Evolutionary conservation across 2,797 vertebrate genomes (phyloP), one percentile per base, ranked within the genome.

Genomic region (Aotus griseimembra): DNA sequence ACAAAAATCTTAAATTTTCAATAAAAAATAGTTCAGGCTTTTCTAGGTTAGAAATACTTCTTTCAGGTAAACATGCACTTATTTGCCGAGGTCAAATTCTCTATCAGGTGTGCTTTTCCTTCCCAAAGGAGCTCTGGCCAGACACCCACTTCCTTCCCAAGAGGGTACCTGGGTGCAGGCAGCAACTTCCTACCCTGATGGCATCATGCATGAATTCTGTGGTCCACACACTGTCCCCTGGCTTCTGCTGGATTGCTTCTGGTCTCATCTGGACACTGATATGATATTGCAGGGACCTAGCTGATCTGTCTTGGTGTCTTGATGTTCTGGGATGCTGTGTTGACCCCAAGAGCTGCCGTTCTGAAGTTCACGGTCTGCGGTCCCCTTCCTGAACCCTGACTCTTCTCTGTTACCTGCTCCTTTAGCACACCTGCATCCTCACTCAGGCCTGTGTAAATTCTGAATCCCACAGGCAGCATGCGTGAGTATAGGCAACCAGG

Each of bases 51-150:
- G n/a, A 72, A 67, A 85, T 7, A 44, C 79, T 50, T 67, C 70
- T 84, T 87, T 58, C 52, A 52, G 22, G 46, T 83, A 58, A 44
- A 55, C 20, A 55, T 26, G 73, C 30, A 55, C 83, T 86, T n/a
- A 86, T 82, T 79, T 73, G 48, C 67, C n/a, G n/a, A 84, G 26
- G 88, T 75, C 15, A 75, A 79, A 72, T 67, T 85, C 64, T 50
- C 91, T 48, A 39, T 72, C 22, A 52, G n/a, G 1, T 64, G 33
- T 75, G 36, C 39, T 75, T 88, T 9, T 10, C 64, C 57, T 84
- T 70, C 70, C 64, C 57, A 75, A 17, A 96, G 19, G 41, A 33
- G 12, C 88, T 44, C 46, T 58, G 81, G 57, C 33, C 36, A 61
- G 50, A 44, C 1, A 20, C 33, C 22, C 4, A 4, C 33, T 75